Evolutionary conservation across 2,888 invertebrate genomes (phyloP).

Genomic region (Minunthozetes semirufus): DNA sequence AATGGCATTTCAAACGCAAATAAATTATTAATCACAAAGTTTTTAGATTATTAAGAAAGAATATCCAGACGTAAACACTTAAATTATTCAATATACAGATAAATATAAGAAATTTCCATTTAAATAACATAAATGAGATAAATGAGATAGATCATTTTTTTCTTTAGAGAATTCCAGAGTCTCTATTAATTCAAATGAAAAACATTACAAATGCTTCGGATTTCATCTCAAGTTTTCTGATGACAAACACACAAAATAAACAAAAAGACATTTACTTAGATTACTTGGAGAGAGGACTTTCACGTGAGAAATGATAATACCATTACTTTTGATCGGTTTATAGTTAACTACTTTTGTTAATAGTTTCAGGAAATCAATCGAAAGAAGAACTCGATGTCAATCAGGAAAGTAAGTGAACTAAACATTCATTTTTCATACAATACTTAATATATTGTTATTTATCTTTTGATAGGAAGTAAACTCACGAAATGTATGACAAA

Average conservation of each 20-base stretch:
- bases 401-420: background rate
- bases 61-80: too few relatives aligned
- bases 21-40: too few relatives aligned
- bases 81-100: too few relatives aligned
- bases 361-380: background rate
- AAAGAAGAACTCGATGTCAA: background rate
- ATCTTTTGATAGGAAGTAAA: background rate
- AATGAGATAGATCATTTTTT: too few relatives aligned
- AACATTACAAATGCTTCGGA: conserved; percentile 3
- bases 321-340: background rate
- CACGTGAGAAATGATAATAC: background rate
- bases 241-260: background rate
- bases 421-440: background rate
- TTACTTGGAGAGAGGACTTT: background rate
- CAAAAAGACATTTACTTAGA: background rate
- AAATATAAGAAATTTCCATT: too few relatives aligned
- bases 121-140: too few relatives aligned
- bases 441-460: background rate
- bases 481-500: conserved; percentile 3
- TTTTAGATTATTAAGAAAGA: too few relatives aligned
- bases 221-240: conserved; percentile 4
- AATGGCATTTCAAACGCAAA: too few relatives aligned
- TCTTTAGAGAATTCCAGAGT: background rate
- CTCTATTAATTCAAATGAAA: conserved; percentile 13
- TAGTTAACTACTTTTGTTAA: background rate